Conservation (phyloP, 1,140 invertebrate genomes). For the Philopotamus ludificatus region DNA sequence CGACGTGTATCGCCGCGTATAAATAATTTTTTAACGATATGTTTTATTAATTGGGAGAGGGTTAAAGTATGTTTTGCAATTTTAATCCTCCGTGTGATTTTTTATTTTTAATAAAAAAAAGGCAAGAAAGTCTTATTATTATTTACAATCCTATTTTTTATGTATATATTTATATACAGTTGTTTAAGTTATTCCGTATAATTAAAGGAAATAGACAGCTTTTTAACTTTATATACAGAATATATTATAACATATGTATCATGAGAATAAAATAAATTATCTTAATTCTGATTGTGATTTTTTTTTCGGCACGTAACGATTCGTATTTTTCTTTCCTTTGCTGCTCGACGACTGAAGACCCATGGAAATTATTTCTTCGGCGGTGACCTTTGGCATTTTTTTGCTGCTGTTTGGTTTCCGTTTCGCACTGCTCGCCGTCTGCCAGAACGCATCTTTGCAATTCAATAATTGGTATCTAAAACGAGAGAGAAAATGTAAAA, state of each 20-base stretch:
- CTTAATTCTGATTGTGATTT: slow-evolving; percentile 9
- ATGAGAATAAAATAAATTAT: not conserved
- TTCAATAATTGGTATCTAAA: slow-evolving; percentile 56
- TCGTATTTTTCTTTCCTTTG: slow-evolving; percentile 29
- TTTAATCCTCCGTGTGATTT: not conserved
- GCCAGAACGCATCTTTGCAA: slow-evolving; percentile 52
- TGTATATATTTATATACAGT: not conserved
- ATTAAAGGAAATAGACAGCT: too few species aligned
- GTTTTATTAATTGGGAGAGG: too few species aligned
- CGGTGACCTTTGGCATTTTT: slow-evolving; percentile 37
- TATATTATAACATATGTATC: not conserved
- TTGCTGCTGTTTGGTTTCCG: slow-evolving; percentile 29
- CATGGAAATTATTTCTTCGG: slow-evolving; percentile 46
- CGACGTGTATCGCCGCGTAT: too few species aligned
- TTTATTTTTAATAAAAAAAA: not conserved
- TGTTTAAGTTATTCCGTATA: too few species aligned
- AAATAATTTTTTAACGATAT: too few species aligned
- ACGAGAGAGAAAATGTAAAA: slow-evolving; percentile 38
- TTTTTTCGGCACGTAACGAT: not conserved
- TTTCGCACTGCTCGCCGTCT: slow-evolving; percentile 41
- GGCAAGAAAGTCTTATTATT: not conserved
- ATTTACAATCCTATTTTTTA: not conserved
- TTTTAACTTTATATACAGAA: not conserved
- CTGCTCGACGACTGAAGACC: slow-evolving; percentile 46
- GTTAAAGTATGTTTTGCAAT: too few species aligned